These are phyloP conservation scores for Pachycephala philippinensis DNA, from an alignment of 2,113 vertebrate species.

Conservation along the genomic window DNA sequence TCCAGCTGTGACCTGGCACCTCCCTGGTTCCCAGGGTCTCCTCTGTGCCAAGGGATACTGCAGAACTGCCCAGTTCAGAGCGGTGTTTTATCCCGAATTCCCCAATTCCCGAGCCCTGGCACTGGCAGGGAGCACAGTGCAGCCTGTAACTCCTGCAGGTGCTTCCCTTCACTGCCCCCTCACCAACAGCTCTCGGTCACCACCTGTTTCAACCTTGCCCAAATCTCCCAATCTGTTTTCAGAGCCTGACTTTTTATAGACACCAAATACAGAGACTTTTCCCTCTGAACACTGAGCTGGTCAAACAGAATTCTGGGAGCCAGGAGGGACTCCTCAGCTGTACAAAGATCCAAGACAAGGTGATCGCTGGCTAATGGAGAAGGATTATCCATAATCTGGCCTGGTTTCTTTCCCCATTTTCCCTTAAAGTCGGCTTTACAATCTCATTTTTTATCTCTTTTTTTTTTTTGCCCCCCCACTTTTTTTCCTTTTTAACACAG, in stretches of 20 bases:
- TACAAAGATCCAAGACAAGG: background rate
- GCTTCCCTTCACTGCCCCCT: background rate
- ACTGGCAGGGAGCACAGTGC: rapidly evolving
- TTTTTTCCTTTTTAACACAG: background rate
- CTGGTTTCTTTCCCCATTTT: background rate
- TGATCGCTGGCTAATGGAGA: background rate
- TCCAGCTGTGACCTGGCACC: background rate
- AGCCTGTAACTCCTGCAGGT: background rate
- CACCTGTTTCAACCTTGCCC: background rate
- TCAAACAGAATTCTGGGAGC: background rate
- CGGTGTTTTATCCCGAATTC: rapidly evolving
- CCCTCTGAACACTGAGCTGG: background rate
- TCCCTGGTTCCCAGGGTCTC: background rate
- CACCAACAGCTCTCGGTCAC: background rate
- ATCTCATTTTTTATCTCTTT: background rate
- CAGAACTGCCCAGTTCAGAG: too few species aligned
- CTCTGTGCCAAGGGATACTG: rapidly evolving
- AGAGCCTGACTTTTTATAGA: background rate
- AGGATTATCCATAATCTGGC: background rate
- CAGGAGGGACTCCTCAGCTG: background rate
- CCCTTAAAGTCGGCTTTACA: background rate
- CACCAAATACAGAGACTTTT: background rate
- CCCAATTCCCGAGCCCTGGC: too few species aligned
- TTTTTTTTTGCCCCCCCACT: rapidly evolving
- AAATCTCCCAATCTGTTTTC: background rate